These are phyloP conservation scores for Ceratothoa steindachneri DNA, from an alignment of 2,888 invertebrate genomes.

Conservation along the genomic window DNA sequence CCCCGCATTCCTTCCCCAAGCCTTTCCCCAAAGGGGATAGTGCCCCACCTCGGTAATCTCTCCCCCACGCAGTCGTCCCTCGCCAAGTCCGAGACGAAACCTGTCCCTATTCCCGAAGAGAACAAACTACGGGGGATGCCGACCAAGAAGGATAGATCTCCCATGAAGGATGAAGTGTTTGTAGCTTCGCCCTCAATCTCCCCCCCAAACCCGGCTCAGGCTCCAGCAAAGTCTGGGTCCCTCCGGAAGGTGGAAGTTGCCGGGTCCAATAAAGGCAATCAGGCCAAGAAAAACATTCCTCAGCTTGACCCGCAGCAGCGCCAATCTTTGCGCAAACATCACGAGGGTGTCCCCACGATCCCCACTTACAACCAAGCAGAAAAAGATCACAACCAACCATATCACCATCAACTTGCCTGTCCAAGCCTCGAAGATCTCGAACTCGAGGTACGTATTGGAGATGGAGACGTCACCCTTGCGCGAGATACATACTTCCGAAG, in stretches of 20 bases:
- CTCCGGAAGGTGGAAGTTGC: background rate
- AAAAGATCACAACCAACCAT: too few relatives aligned
- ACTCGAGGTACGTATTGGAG: background rate
- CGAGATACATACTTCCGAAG: background rate
- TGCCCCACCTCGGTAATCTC: background rate
- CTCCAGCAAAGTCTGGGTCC: background rate
- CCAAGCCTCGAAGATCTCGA: background rate
- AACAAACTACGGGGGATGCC: too few relatives aligned
- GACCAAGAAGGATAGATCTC: background rate
- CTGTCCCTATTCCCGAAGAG: background rate
- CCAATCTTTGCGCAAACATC: background rate
- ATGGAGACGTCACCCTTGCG: background rate
- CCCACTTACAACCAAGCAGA: too few relatives aligned
- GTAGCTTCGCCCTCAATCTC: too few relatives aligned
- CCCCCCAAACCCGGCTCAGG: too few relatives aligned
- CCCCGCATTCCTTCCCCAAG: conserved; percentile 1
- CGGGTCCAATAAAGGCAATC: background rate
- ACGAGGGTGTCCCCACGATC: too few relatives aligned
- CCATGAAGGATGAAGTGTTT: background rate
- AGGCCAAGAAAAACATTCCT: background rate
- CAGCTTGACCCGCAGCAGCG: background rate
- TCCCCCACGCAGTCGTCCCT: background rate
- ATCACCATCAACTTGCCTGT: background rate
- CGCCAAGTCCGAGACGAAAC: background rate
- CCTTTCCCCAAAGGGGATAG: background rate